Evolutionary conservation across 2,888 invertebrate genomes (phyloP).

Genomic region (Drosophila neotestacea): DNA sequence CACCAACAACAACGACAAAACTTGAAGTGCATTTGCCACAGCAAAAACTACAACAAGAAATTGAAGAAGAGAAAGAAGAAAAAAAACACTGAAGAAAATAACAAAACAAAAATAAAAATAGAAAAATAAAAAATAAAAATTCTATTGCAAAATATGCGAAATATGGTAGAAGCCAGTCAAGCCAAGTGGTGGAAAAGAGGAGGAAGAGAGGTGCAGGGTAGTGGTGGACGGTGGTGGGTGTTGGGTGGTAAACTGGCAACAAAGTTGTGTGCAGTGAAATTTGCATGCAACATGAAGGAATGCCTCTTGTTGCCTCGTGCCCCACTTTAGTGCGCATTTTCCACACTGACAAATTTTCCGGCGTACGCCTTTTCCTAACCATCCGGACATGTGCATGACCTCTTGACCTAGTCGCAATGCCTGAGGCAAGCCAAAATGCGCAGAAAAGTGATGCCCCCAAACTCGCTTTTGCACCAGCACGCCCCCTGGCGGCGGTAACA

Average conservation of each 20-base stretch:
- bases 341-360: conserved; percentile 55
- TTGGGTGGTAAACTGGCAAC: conserved; percentile 12
- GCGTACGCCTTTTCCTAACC: conserved; percentile 29
- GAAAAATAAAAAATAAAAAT: conserved; percentile 18
- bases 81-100: conserved; percentile 8
- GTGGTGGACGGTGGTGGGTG: background rate
- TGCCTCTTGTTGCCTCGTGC: conserved; percentile 1
- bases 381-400: conserved; percentile 62
- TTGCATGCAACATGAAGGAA: conserved; percentile 60
- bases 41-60: background rate
- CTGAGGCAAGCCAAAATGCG: conserved; percentile 32
- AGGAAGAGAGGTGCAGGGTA: background rate
- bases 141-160: conserved; percentile 55
- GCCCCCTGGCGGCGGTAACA: conserved; percentile 14
- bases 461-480: background rate
- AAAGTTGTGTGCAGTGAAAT: conserved; percentile 49
- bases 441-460: conserved; percentile 15
- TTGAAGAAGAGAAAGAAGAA: background rate
- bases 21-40: conserved; percentile 63
- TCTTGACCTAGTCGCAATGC: conserved; percentile 70
- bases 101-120: conserved; percentile 4
- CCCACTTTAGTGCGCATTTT: conserved; percentile 41
- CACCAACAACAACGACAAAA: conserved; percentile 29
- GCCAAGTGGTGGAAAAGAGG: background rate
- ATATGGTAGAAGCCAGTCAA: conserved; percentile 29